A percentile compares a stretch with the other conserved stretches of the same genome.
phyloP scores from a whole-genome alignment of 2,113 vertebrate species.

The Actinemys pallida region DNA sequence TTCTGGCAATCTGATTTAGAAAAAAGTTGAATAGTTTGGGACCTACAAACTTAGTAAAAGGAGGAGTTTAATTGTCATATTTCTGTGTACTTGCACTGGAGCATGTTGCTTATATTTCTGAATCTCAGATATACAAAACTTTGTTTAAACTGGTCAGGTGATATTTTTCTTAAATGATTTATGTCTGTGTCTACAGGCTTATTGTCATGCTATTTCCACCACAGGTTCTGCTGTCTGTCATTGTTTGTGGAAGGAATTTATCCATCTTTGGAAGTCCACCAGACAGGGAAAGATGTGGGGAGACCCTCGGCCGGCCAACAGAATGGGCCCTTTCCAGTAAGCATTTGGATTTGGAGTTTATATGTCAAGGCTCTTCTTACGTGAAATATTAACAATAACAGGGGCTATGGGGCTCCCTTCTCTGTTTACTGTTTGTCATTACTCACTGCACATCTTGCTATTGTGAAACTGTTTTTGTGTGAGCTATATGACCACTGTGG shows the following conservation, averaged over 20 bases:
- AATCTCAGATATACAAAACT: background rate
- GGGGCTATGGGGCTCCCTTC: background rate
- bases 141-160: background rate
- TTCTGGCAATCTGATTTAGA: slow-evolving; percentile 40
- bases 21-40: background rate
- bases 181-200: background rate
- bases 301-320: slow-evolving; percentile 88
- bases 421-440: background rate
- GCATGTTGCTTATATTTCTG: background rate
- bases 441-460: background rate
- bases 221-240: slow-evolving; percentile 65
- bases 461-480: background rate
- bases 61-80: background rate
- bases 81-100: background rate
- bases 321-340: slow-evolving; percentile 93
- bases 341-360: slow-evolving; percentile 18
- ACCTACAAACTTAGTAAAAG: background rate
- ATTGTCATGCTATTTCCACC: slow-evolving; percentile 49
- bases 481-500: background rate
- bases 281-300: slow-evolving; percentile 90
- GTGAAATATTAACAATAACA: background rate
- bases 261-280: slow-evolving; percentile 40
- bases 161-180: background rate
- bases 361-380: background rate
- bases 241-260: slow-evolving; percentile 54